Conservation (phyloP, 2,888 invertebrate genomes). For the Pycnomerus fuliginosus region DNA sequence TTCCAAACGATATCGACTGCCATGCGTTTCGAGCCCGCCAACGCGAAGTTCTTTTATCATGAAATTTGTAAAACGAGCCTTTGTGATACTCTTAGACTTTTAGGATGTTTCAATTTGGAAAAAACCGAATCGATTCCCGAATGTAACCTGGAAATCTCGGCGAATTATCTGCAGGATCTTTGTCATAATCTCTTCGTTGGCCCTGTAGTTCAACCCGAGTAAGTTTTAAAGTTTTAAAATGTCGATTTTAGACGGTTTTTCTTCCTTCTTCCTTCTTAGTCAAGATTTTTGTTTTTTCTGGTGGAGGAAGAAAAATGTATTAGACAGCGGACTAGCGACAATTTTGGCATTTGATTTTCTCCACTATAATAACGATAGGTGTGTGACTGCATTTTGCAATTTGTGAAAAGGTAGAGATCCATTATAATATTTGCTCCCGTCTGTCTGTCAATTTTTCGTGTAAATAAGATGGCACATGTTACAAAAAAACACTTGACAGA, state of each 20-base stretch:
- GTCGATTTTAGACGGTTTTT: slow-evolving; percentile 7
- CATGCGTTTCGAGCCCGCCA: slow-evolving; percentile 99
- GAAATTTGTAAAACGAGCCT: slow-evolving; percentile 95
- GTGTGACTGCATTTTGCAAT: too few relatives aligned
- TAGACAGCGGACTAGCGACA: too few relatives aligned
- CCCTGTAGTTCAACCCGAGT: slow-evolving; percentile 70
- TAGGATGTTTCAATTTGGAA: slow-evolving; percentile 78
- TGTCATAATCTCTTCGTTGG: slow-evolving; percentile 78
- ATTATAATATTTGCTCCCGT: too few relatives aligned
- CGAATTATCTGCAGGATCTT: slow-evolving; percentile 45
- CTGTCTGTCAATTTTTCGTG: too few relatives aligned
- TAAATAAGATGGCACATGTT: too few relatives aligned
- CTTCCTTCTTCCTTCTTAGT: slow-evolving; percentile 7
- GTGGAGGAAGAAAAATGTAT: too few relatives aligned
- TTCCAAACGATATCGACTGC: slow-evolving; percentile 95
- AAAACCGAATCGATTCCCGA: slow-evolving; percentile 45
- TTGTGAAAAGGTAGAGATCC: too few relatives aligned
- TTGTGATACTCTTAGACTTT: slow-evolving; percentile 85
- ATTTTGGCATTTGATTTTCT: too few relatives aligned
- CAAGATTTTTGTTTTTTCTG: too few relatives aligned
- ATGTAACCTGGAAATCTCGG: slow-evolving; percentile 36
- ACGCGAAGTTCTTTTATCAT: slow-evolving; percentile 96
- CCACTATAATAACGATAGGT: too few relatives aligned
- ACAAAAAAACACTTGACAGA: too few relatives aligned
- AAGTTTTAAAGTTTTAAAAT: slow-evolving; percentile 43